These are phyloP conservation scores for Gambusia affinis DNA, from an alignment of 2,113 vertebrate species.

Conservation along the genomic window DNA sequence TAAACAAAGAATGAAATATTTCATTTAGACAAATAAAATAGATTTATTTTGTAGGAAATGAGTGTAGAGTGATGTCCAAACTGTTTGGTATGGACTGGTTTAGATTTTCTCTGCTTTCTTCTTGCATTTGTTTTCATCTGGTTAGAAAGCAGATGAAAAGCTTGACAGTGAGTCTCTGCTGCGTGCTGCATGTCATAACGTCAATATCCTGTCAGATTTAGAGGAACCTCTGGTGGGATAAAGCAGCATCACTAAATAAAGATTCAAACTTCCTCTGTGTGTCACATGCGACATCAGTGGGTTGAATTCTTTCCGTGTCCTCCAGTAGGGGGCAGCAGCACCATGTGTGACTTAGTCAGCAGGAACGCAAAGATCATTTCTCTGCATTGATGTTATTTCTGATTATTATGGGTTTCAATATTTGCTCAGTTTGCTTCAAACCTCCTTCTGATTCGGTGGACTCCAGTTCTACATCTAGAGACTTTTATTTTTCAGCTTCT, in stretches of 20 bases:
- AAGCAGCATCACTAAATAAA: background rate
- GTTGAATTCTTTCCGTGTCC: background rate
- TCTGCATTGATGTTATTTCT: slow-evolving; percentile 18
- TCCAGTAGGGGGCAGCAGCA: slow-evolving; percentile 73
- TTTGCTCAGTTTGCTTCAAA: background rate
- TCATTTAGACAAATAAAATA: no score
- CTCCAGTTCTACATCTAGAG: background rate
- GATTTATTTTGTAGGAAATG: no score
- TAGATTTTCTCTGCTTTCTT: no score
- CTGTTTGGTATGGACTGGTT: no score
- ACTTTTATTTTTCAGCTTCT: background rate
- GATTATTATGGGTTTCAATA: slow-evolving; percentile 2
- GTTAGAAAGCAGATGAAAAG: no score
- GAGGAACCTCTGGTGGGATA: background rate
- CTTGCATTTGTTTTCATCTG: no score
- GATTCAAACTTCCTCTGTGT: background rate
- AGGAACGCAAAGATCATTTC: slow-evolving; percentile 3
- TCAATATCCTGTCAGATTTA: slow-evolving; percentile 18
- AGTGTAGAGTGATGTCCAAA: no score
- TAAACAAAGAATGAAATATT: no score
- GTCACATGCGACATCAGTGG: background rate
- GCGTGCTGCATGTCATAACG: slow-evolving; percentile 16
- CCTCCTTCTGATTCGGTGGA: background rate
- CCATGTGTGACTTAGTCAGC: slow-evolving; percentile 9
- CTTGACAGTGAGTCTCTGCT: background rate